Percentiles rank a stretch among this genome's conserved stretches.
phyloP scores from a whole-genome alignment of 2,797 vertebrate genomes.

The Falco rusticolus region DNA sequence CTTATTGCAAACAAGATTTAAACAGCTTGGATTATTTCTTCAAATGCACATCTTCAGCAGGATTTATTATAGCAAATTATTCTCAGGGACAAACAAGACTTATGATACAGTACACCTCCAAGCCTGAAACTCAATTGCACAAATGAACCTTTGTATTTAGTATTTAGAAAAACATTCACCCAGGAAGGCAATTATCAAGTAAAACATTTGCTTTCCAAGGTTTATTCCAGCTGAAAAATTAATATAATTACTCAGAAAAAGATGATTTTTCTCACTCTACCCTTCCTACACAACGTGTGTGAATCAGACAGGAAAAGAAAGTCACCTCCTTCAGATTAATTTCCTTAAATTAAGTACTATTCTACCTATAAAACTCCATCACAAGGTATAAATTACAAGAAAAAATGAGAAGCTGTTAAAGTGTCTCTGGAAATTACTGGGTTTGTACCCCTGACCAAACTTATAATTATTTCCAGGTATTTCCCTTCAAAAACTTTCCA shows the following conservation, averaged over 20 bases:
- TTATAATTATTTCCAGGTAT: not conserved
- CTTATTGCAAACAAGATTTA: not conserved
- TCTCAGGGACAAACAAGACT: not conserved
- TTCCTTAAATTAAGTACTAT: constrained; percentile 5
- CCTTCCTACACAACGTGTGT: constrained; percentile 14
- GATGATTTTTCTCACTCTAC: constrained; percentile 12
- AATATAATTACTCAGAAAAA: constrained; percentile 43
- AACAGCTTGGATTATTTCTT: not conserved
- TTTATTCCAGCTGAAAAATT: constrained; percentile 27
- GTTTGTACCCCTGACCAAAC: not conserved
- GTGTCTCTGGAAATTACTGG: not conserved
- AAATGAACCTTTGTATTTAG: not conserved
- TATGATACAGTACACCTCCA: not conserved
- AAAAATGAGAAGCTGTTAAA: not conserved
- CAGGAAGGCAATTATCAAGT: not conserved
- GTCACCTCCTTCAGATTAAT: constrained; percentile 17
- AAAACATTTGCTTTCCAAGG: constrained; percentile 8
- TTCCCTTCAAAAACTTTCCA: not conserved
- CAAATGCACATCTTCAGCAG: not conserved
- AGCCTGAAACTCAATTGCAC: not conserved
- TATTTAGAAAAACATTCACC: not conserved
- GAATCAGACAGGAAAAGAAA: constrained; percentile 10
- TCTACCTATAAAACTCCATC: not conserved
- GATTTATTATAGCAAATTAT: not conserved
- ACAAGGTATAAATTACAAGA: not conserved